Evolutionary conservation across 2,113 vertebrate species (phyloP).

Genomic region (Neodontobutis hainanensis): DNA sequence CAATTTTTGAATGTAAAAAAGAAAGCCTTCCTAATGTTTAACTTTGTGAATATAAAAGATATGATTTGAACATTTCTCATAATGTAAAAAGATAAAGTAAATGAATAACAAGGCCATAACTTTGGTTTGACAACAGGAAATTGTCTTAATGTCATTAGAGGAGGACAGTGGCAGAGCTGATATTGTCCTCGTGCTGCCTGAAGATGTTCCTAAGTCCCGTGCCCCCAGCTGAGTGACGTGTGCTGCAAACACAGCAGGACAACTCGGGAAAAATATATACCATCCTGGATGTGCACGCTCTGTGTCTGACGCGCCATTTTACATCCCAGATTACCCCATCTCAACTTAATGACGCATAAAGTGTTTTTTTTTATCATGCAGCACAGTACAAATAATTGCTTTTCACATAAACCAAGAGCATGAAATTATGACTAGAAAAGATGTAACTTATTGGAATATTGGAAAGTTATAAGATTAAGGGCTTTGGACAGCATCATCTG

Average conservation of each 20-base stretch:
- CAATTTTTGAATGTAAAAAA: too few relatives aligned
- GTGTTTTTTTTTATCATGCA: slow-evolving; percentile 14
- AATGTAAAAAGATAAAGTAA: too few relatives aligned
- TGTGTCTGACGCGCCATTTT: slow-evolving; percentile 41
- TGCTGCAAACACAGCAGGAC: slow-evolving; percentile 51
- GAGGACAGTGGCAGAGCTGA: not conserved
- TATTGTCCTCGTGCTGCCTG: slow-evolving; percentile 27
- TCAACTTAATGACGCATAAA: slow-evolving; percentile 33
- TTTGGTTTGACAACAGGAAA: too few relatives aligned
- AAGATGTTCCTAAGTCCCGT: slow-evolving; percentile 47
- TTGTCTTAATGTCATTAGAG: too few relatives aligned
- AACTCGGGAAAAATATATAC: slow-evolving; percentile 42
- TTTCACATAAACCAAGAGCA: slow-evolving; percentile 45
- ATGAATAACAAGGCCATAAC: slow-evolving; percentile 1
- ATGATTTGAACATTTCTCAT: too few relatives aligned
- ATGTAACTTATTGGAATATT: slow-evolving; percentile 16
- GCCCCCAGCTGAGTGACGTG: slow-evolving; percentile 58
- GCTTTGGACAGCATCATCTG: slow-evolving; percentile 51
- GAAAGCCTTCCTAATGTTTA: too few relatives aligned
- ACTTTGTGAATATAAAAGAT: too few relatives aligned
- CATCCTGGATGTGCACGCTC: slow-evolving; percentile 25
- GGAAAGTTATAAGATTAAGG: slow-evolving; percentile 48
- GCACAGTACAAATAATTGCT: slow-evolving; percentile 43
- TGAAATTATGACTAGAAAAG: slow-evolving; percentile 38
- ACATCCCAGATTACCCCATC: slow-evolving; percentile 40